A percentile compares a stretch with the other conserved stretches of the same genome.
Conservation (phyloP, 2,888 invertebrate species). For the Galeopsomyia nigrocyanea region DNA sequence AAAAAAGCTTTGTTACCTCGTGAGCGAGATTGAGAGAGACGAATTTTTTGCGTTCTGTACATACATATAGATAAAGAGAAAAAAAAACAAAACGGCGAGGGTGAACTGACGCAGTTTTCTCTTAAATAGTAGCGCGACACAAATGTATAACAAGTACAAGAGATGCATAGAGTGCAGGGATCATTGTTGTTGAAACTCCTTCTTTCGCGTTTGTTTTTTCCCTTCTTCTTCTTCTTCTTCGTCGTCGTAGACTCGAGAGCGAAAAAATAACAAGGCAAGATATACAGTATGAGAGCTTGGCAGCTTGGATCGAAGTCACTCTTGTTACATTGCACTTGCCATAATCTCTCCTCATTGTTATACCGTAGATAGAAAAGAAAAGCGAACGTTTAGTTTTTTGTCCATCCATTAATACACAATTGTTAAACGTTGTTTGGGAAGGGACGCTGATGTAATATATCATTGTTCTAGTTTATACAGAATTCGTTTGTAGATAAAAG, state of each 20-base stretch:
- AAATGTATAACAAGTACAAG: not conserved
- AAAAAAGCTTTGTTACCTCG: too few relatives aligned
- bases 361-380: too few relatives aligned
- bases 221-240: too few relatives aligned
- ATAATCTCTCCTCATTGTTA: too few relatives aligned
- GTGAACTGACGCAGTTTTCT: not conserved
- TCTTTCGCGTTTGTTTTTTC: not conserved
- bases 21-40: too few relatives aligned
- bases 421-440: not conserved
- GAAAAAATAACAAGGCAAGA: slow-evolving; percentile 24
- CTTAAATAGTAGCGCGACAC: not conserved
- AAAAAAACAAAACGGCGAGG: slow-evolving; percentile 5
- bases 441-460: not conserved
- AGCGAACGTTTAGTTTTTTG: too few relatives aligned
- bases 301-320: not conserved
- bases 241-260: too few relatives aligned
- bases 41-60: too few relatives aligned
- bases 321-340: too few relatives aligned
- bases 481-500: too few relatives aligned
- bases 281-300: slow-evolving; percentile 4
- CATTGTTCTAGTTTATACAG: not conserved
- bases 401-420: too few relatives aligned
- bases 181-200: not conserved
- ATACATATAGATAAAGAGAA: slow-evolving; percentile 13
- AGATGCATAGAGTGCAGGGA: not conserved